Evolutionary conservation across 2,888 invertebrate species (phyloP).

Genomic region (Acrocyrtus sp.): DNA sequence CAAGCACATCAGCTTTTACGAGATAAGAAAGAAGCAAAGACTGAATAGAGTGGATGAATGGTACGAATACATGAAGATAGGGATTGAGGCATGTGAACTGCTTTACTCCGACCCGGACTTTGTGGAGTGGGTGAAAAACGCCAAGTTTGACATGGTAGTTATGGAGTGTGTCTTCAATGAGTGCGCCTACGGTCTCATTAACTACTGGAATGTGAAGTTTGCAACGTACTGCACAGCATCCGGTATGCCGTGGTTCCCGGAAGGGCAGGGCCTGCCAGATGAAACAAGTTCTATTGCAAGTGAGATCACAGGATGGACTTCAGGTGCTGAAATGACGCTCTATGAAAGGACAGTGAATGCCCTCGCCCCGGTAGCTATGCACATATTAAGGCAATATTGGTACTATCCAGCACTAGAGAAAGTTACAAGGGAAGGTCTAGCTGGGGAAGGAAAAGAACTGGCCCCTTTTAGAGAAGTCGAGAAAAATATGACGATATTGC

Average conservation of each 20-base stretch:
- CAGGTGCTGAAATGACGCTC: slow-evolving; percentile 26
- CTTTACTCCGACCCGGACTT: slow-evolving; percentile 32
- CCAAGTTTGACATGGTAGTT: slow-evolving; percentile 55
- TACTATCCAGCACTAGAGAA: slow-evolving; percentile 50
- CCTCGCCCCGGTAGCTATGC: slow-evolving; percentile 36
- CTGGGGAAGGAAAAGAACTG: slow-evolving; percentile 28
- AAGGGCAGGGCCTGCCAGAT: slow-evolving; percentile 44
- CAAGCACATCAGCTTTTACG: slow-evolving; percentile 5
- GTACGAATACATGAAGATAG: slow-evolving; percentile 2
- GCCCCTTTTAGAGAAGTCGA: slow-evolving; percentile 49
- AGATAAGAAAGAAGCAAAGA: not conserved
- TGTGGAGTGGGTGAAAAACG: slow-evolving; percentile 37
- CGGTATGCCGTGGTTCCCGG: slow-evolving; percentile 31
- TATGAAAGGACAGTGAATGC: slow-evolving; percentile 41
- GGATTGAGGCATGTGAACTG: slow-evolving; percentile 17
- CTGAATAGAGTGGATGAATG: not conserved
- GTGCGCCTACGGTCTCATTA: slow-evolving; percentile 44
- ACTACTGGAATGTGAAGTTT: slow-evolving; percentile 41
- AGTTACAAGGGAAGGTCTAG: slow-evolving; percentile 40
- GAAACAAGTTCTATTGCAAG: slow-evolving; percentile 21
- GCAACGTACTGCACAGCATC: slow-evolving; percentile 43
- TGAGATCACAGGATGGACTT: slow-evolving; percentile 3
- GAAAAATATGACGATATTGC: slow-evolving; percentile 45
- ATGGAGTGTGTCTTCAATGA: slow-evolving; percentile 56
- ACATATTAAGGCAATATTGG: slow-evolving; percentile 11